Base-by-base conservation (phyloP, 2,888 invertebrate species). In the Acrocera orbiculus region DNA sequence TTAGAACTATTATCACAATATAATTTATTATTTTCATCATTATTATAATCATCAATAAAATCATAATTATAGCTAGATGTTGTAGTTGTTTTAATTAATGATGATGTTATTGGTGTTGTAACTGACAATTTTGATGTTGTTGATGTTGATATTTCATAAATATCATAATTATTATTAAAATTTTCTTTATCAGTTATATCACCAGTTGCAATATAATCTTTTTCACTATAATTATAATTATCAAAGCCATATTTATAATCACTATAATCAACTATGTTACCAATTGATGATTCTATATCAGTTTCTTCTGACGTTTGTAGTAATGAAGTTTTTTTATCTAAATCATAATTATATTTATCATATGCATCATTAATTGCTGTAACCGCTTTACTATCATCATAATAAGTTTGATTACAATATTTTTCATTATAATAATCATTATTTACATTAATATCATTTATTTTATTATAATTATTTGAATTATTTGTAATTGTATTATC, bases 161-260 rank as follows among this genome's bases (percentile, higher is more conserved):
- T 30, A 47, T 50, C 53, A 33, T 63, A 64, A 32, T 45, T 45
- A 34, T 46, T 46, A 38, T 45, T 46, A 31, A 43, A 44, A 34
- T 39, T 44, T 37, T 43, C 40, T 35, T 42, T 44, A 41, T 45
- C 41, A 30, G 43, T 48, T 30, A 46, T 47, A 33, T 49, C 48
- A 32, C 44, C 43, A 16, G 47, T 44, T 10, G 44, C 45, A 27
- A 47, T 48, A 38, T 51, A 51, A 36, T 46, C 46, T 22, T 46
- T 41, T 30, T 53, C 53, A 38, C 41, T 46, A 34, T 48, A 50
- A 27, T 42, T 46, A 39, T 48, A 49, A 27, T 49, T 48, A 34
- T 50, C 46, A 33, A 42, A 48, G 4, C 42, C 45, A 16, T 45
- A 47, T 34, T 47, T 48, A 28, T 46, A 44, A 23, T 44, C 44